Evolutionary conservation across 2,888 invertebrate genomes (phyloP), one percentile per base, ranked within the genome.

Genomic region (Thereva nobilitata): DNA sequence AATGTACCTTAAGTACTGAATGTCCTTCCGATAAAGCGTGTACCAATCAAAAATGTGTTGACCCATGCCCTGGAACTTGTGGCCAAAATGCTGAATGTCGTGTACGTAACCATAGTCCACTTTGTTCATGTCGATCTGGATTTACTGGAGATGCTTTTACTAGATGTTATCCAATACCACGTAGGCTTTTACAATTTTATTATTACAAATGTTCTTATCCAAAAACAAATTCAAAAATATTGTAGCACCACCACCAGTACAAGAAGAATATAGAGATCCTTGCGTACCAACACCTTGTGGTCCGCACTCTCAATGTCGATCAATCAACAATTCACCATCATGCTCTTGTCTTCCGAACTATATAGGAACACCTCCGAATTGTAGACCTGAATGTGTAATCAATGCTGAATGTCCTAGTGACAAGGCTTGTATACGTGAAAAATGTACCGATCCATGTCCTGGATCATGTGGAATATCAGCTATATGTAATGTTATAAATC

Each of bases 391-490:
- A 75, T 89, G 89, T 75, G 83, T 85, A 3, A 86, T 89, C 38
- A 90, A 88, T 75, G 83, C 89, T 0, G 92, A 93, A 74, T 93
- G 93, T 77, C 78, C 87, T 4, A 87, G 88, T 73, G 87, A 88
- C 75, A 81, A 85, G 73, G 91, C 93, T 52, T 93, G 93, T 75
- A 87, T 92, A 56, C 87, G 88, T 72, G 87, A 89, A 75, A 89
- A 85, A 76, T 93, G 93, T 77, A 83, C 81, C 72, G 91, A 92
- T 78, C 92, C 92, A 34, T 93, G 92, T 74, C 90, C 90, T 9
- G 92, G 91, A 6, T 89, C 89, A 1, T 93, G 90, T 75, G 89
- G 90, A 57, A 75, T 86, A 72, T 84, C 85, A 74, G 85, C 90
- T 56, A 80, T 84, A 71, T 87, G 89, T 75, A 77, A 75, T n/a